Base-by-base conservation (phyloP, 2,113 vertebrate genomes). In the Pachyramphus minor region DNA sequence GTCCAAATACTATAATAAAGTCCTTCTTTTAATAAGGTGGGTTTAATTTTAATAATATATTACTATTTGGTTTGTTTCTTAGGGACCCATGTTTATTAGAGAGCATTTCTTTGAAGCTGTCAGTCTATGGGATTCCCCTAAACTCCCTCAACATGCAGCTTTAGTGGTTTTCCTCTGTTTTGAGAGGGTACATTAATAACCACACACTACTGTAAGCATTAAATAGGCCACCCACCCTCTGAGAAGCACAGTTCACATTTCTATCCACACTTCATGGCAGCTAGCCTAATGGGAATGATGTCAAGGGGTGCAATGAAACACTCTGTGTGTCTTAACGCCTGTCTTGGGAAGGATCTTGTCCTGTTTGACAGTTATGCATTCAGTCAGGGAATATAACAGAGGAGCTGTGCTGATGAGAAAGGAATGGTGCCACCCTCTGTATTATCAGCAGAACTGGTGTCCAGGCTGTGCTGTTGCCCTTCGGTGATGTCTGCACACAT, bases 41-140 rank as follows among this genome's bases (percentile, higher is more conserved):
- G 67, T 89, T 93, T 90, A 88, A 94, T 95, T 96, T 84, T 95
- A 94, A 94, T 85, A 90, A 90, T 87, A 85, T 87, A 81, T 94
- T 88, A 89, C 74, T 78, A 69, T 89, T 95, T 89, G 79, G 66
- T 95, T 97, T 97, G 78, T 95, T 97, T 96, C 89, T 95, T 77
- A 78, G 90, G 82, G 93, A 93, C 45, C 68, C 63, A 58, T 81
- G 83, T 93, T 91, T 88, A 87, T 94, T 94, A 83, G 44, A 90
- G 90, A 80, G 71, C 50, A 86, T 82, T 82, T 76, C 82, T 56
- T 85, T 85, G 56, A 84, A 94, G 75, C 56, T 85, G 60, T 77
- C 74, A 78, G 62, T 76, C 71, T 87, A 66, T 63, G 63, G 31
- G 85, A 96, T 68, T 92, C 69, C 66, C 55, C 53, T 63, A 41